phyloP scores from a whole-genome alignment of 1,140 invertebrate species.

The Varroa destructor region DNA sequence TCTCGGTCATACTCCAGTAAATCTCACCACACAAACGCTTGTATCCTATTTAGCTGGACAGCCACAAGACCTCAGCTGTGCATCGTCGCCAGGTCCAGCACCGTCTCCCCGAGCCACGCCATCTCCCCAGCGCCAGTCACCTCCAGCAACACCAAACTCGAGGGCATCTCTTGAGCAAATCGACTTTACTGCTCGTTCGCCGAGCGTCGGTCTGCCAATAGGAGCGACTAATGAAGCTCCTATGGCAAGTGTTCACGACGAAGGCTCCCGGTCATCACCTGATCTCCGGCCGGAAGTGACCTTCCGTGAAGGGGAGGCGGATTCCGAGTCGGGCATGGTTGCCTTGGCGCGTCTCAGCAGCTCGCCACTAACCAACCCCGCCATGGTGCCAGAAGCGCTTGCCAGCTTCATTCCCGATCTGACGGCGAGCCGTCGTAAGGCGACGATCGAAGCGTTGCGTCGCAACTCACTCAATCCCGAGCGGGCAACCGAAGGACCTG shows the following conservation, averaged over 20 bases:
- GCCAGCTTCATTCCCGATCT: conserved; percentile 21
- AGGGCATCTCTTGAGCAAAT: conserved; percentile 5
- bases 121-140: conserved; percentile 19
- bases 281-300: conserved; percentile 20
- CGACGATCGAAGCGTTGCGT: conserved; percentile 15
- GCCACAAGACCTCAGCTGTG: conserved; percentile 18
- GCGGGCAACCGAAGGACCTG: background rate
- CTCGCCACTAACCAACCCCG: conserved; percentile 18
- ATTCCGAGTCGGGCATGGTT: background rate
- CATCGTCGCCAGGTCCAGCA: conserved; percentile 20
- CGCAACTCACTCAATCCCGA: conserved; percentile 15
- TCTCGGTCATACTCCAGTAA: background rate
- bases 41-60: background rate
- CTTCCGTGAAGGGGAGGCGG: conserved; percentile 16
- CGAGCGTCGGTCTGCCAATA: background rate
- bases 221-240: background rate
- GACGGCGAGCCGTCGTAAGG: conserved; percentile 14
- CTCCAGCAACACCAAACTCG: conserved; percentile 18
- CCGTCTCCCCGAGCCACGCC: conserved; percentile 20
- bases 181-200: conserved; percentile 9
- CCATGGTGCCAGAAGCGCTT: conserved; percentile 13
- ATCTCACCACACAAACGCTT: background rate
- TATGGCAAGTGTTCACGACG: background rate
- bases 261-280: conserved; percentile 20
- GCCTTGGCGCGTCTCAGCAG: conserved; percentile 10